Conservation (phyloP, 1,140 invertebrate species). For the Conopomorpha cramerella region DNA sequence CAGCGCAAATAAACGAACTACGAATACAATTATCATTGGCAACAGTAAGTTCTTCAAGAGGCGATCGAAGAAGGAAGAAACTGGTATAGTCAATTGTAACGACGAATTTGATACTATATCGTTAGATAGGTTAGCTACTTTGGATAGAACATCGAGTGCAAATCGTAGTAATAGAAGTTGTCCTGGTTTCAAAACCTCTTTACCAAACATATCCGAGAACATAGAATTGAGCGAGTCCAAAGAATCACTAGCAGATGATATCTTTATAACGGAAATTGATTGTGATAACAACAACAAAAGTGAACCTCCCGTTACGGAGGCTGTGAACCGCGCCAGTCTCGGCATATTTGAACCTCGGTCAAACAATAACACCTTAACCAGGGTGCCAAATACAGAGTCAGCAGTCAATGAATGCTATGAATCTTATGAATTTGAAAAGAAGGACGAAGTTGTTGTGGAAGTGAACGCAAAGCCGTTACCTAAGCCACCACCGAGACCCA, state of each 20-base stretch:
- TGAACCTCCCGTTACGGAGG: background rate
- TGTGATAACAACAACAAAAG: constrained; percentile 13
- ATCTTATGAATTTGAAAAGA: constrained; percentile 30
- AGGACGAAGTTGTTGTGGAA: constrained; percentile 6
- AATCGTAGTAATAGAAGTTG: constrained; percentile 53
- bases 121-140: constrained; percentile 36
- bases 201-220: constrained; percentile 52
- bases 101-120: constrained; percentile 54
- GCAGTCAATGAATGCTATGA: constrained; percentile 49
- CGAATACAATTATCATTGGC: constrained; percentile 37
- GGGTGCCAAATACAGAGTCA: constrained; percentile 17
- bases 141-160: constrained; percentile 40
- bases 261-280: constrained; percentile 15
- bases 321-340: constrained; percentile 18
- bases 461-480: constrained; percentile 13
- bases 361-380: constrained; percentile 17
- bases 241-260: constrained; percentile 21
- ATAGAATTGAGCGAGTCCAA: constrained; percentile 39
- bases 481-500: constrained; percentile 30
- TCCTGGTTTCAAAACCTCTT: constrained; percentile 49
- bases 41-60: constrained; percentile 55
- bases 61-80: constrained; percentile 46
- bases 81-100: constrained; percentile 42
- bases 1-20: constrained; percentile 33
- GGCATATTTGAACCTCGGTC: constrained; percentile 40